A percentile compares a stretch with the other conserved stretches of the same genome.
phyloP scores from a whole-genome alignment of 2,113 vertebrate species.

The Stercorarius parasiticus region DNA sequence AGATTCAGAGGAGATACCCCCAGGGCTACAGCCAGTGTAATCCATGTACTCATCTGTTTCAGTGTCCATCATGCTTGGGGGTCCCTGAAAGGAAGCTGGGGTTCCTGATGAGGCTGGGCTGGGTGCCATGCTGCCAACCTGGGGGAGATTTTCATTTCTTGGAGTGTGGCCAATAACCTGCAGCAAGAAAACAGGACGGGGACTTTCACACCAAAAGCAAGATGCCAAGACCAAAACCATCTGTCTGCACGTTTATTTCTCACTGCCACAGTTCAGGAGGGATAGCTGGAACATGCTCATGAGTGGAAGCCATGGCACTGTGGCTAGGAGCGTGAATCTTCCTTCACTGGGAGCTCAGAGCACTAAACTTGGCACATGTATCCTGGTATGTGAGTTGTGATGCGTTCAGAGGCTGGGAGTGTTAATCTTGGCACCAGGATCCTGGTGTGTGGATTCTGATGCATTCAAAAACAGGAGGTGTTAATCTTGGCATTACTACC shows the following conservation, averaged over 20 bases:
- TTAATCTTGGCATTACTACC: constrained; percentile 25
- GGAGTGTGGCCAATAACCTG: constrained; percentile 75
- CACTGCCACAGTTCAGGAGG: neutral
- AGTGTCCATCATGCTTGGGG: constrained; percentile 78
- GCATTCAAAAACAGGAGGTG: neutral
- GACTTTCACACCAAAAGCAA: constrained; percentile 22
- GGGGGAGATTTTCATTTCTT: constrained; percentile 75
- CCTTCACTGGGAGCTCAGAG: neutral
- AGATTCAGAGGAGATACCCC: constrained; percentile 92
- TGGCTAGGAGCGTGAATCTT: neutral
- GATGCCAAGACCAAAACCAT: constrained; percentile 27
- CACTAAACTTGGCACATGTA: neutral
- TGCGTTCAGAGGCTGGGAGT: neutral
- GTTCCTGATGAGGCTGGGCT: constrained; percentile 72
- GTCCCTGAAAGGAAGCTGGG: constrained; percentile 77
- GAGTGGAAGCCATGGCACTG: neutral
- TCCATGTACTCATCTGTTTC: constrained; percentile 96
- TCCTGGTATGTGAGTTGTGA: neutral
- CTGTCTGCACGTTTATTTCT: neutral
- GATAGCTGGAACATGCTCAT: neutral
- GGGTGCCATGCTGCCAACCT: constrained; percentile 70
- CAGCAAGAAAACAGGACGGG: neutral
- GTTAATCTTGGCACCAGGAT: constrained; percentile 33
- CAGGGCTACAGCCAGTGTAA: constrained; percentile 89
- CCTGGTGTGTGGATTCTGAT: neutral